Evolutionary conservation across 2,888 invertebrate species (phyloP).

Genomic region (Clusia tigrina): DNA sequence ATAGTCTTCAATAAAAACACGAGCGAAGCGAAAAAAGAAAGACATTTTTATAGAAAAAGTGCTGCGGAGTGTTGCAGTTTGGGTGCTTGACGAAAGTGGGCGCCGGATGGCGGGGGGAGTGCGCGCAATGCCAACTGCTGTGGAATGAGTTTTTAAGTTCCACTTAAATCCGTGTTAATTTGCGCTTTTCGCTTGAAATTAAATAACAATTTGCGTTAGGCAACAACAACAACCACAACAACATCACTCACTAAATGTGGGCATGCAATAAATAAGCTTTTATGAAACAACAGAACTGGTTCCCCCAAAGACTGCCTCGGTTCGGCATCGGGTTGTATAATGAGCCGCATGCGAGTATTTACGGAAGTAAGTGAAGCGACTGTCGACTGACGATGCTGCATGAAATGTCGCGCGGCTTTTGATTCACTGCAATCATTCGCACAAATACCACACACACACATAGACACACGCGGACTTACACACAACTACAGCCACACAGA

Average conservation of each 20-base stretch:
- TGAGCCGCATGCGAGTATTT: neutral
- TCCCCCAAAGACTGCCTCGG: too few species aligned
- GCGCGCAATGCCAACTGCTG: neutral
- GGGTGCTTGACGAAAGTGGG: too few species aligned
- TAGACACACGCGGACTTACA: too few species aligned
- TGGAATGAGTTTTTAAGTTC: neutral
- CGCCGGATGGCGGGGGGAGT: neutral
- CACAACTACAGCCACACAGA: neutral
- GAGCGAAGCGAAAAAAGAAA: too few species aligned
- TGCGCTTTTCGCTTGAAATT: neutral
- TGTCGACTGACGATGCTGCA: neutral
- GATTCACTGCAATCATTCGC: neutral
- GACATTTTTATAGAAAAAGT: neutral
- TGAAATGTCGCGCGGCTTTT: neutral
- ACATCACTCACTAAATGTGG: neutral
- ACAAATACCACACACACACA: too few species aligned
- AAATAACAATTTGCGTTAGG: neutral
- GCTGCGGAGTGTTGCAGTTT: too few species aligned
- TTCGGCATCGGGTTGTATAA: neutral
- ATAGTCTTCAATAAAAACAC: too few species aligned
- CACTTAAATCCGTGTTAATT: neutral
- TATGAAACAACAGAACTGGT: neutral
- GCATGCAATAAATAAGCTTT: neutral
- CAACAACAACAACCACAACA: neutral
- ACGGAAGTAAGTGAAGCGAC: conserved; percentile 8